Evolutionary conservation across 2,888 invertebrate genomes (phyloP), one percentile per base, ranked within the genome.

Genomic region (Globia sparganii): DNA sequence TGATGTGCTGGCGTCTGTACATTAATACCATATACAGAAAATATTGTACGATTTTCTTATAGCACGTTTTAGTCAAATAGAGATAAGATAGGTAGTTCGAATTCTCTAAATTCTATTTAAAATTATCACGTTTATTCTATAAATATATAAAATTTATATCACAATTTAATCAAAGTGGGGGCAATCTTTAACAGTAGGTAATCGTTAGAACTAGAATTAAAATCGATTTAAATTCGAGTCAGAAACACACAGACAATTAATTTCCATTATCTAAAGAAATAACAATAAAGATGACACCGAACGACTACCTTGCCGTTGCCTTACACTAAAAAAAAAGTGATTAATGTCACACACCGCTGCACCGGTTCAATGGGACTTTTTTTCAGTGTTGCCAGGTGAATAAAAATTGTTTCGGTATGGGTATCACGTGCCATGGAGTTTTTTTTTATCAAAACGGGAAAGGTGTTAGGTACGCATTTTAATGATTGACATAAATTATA

Each of bases 251-350:
- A 53, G 49, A 75, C 86, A 83, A 89, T 88, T 87, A 87, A 87
- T 89, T 86, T 85, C 76, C 75, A 81, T 85, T 89, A 89, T 90
- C 86, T 86, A 71, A 74, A 80, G 84, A 77, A 80, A 83, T 83
- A 87, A 88, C 80, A 85, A 89, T 89, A 87, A 86, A 88, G 74
- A 83, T 87, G 87, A 89, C 84, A 87, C 72, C 40, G 65, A 53
- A 76, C 49, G 71, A 75, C 82, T 83, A 78, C 78, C 78, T 80
- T 72, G 61, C 77, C 79, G 77, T 71, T 71, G 65, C 72, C 53
- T 80, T 43, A 53, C 49, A 74, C 37, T 58, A 13, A n/a, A 69
- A 77, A 83, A 87, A 86, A 87, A 62, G 80, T 86, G 81, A 88
- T 80, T 78, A 83, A 86, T 87, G 68, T 78, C 71, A 72, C 53